Percentiles rank a stretch among this genome's conserved stretches.
phyloP scores from a whole-genome alignment of 2,888 invertebrate genomes.

The Drosophila nr. medialis region DNA sequence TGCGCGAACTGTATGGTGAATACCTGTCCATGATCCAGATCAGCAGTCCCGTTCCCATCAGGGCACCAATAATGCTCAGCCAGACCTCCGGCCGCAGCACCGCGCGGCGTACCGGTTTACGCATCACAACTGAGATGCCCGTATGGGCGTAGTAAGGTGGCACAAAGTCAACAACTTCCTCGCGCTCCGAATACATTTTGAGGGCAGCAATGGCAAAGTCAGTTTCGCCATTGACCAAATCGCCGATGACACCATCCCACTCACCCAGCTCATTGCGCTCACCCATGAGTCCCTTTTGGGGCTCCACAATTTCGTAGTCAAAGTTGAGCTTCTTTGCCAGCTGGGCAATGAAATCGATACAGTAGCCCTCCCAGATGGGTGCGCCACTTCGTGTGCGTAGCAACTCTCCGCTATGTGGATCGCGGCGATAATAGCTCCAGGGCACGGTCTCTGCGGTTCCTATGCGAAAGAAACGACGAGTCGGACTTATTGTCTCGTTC shows the following conservation, averaged over 20 bases:
- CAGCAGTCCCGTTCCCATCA: slow-evolving; percentile 93
- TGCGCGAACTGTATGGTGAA: slow-evolving; percentile 94
- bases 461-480: slow-evolving; percentile 90
- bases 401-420: slow-evolving; percentile 86
- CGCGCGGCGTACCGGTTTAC: slow-evolving; percentile 92
- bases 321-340: slow-evolving; percentile 91
- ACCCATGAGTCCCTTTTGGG: slow-evolving; percentile 89
- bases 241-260: slow-evolving; percentile 94
- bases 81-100: slow-evolving; percentile 94
- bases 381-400: slow-evolving; percentile 86
- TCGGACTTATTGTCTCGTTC: slow-evolving; percentile 86
- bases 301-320: slow-evolving; percentile 91
- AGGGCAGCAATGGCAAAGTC: slow-evolving; percentile 93
- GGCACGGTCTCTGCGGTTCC: slow-evolving; percentile 92
- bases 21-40: slow-evolving; percentile 95
- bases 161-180: slow-evolving; percentile 95
- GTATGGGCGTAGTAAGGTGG: slow-evolving; percentile 96
- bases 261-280: slow-evolving; percentile 87
- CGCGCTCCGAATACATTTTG: slow-evolving; percentile 95
- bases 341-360: slow-evolving; percentile 91
- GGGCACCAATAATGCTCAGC: slow-evolving; percentile 93
- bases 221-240: slow-evolving; percentile 92
- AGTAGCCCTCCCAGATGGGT: slow-evolving; percentile 91
- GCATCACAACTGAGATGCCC: slow-evolving; percentile 95
- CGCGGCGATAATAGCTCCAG: slow-evolving; percentile 89